phyloP scores from a whole-genome alignment of 1,140 invertebrate genomes.

The Rhopalosiphum padi region DNA sequence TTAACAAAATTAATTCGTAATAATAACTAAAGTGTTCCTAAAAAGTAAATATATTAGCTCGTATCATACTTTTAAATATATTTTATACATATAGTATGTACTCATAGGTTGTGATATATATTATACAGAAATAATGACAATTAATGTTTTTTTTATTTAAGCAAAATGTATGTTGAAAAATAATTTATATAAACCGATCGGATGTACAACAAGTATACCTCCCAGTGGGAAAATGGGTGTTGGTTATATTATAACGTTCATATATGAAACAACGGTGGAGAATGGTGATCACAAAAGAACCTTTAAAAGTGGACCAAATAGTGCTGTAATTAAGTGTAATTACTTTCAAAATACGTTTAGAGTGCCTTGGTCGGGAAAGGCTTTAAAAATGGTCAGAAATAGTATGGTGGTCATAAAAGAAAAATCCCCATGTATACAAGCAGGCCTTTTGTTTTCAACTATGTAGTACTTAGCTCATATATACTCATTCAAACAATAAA shows the following conservation, averaged over 20 bases:
- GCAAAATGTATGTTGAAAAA: background rate
- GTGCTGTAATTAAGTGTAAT: conserved; percentile 46
- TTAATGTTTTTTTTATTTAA: background rate
- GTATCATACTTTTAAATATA: background rate
- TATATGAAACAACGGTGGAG: background rate
- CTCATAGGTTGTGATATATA: background rate
- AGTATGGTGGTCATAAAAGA: background rate
- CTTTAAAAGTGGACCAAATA: conserved; percentile 28
- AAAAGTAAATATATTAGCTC: background rate
- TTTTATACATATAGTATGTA: too few relatives aligned
- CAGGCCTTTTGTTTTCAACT: conserved; percentile 32
- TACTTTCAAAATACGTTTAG: conserved; percentile 50
- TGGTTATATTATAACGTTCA: background rate
- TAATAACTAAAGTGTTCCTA: background rate
- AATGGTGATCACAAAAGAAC: conserved; percentile 15
- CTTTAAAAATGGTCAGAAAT: conserved; percentile 29
- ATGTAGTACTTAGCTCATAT: conserved; percentile 22
- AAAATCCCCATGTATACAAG: conserved; percentile 37
- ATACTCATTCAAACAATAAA: conserved; percentile 40
- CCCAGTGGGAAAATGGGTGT: background rate
- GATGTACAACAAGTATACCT: background rate
- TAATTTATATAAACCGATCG: background rate
- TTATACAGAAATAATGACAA: background rate
- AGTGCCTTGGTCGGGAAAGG: conserved; percentile 3
- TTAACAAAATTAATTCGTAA: background rate